Conservation (phyloP, 2,888 invertebrate species). For the Anagyrus pseudococci region DNA sequence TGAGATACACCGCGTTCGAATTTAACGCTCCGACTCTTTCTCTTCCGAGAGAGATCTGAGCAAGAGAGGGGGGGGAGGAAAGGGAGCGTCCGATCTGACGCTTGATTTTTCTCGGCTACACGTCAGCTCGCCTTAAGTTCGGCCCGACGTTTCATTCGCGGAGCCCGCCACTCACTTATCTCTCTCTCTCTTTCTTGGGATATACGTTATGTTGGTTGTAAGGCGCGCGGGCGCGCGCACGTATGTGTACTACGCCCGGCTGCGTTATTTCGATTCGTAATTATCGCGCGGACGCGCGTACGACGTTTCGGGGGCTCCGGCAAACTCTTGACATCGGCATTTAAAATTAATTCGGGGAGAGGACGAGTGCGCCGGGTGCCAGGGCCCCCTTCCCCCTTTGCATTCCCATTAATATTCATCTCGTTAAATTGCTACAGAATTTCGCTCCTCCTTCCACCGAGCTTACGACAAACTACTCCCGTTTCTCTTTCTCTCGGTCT, state of each 20-base stretch:
- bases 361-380: too few relatives aligned
- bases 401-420: not conserved
- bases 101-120: too few relatives aligned
- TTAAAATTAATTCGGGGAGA: not conserved
- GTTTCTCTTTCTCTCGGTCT: not conserved
- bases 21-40: conserved; percentile 28
- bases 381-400: not conserved
- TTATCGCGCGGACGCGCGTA: not conserved
- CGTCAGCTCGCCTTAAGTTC: not conserved
- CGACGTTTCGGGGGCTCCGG: not conserved
- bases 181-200: not conserved
- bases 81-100: too few relatives aligned
- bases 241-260: not conserved
- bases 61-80: too few relatives aligned
- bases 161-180: not conserved
- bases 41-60: too few relatives aligned
- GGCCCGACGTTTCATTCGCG: conserved; percentile 3
- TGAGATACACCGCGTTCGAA: conserved; percentile 36
- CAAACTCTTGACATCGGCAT: not conserved
- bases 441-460: not conserved
- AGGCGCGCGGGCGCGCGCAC: not conserved
- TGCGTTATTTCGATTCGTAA: not conserved
- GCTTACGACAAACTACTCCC: not conserved
- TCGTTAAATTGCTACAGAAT: not conserved
- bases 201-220: too few relatives aligned